Conservation (phyloP, 2,888 invertebrate species). For the Baronia brevicornis region DNA sequence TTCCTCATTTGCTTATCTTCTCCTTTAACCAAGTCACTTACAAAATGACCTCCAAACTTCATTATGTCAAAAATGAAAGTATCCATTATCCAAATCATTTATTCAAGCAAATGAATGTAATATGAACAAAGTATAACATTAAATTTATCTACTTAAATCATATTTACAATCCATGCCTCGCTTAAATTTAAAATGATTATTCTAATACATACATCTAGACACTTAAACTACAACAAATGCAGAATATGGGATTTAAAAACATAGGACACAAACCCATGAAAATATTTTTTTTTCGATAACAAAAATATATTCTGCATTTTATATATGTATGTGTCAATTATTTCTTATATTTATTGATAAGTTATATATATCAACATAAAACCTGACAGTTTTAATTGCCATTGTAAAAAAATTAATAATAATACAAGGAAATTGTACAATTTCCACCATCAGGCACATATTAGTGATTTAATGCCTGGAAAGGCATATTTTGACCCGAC, state of each 20-base stretch:
- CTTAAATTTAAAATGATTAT: slow-evolving; percentile 58
- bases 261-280: background rate
- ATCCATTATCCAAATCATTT: slow-evolving; percentile 71
- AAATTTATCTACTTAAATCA: slow-evolving; percentile 75
- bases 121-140: slow-evolving; percentile 76
- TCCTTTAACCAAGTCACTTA: no score
- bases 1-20: no score
- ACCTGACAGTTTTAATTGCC: slow-evolving; percentile 12
- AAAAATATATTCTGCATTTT: slow-evolving; percentile 61
- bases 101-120: slow-evolving; percentile 75
- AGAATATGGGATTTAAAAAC: slow-evolving; percentile 21
- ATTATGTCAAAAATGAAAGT: slow-evolving; percentile 35
- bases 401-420: slow-evolving; percentile 11
- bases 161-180: slow-evolving; percentile 71
- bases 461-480: slow-evolving; percentile 12
- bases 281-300: slow-evolving; percentile 16
- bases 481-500: no score
- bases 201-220: slow-evolving; percentile 59
- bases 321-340: slow-evolving; percentile 46
- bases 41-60: no score
- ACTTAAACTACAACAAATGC: slow-evolving; percentile 45
- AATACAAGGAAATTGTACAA: slow-evolving; percentile 8
- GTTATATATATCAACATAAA: slow-evolving; percentile 19
- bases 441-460: slow-evolving; percentile 10
- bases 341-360: slow-evolving; percentile 50